Evolutionary conservation across 2,797 vertebrate species (phyloP), one percentile per base, ranked within the genome.

Genomic region (Hippoglossus hippoglossus): DNA sequence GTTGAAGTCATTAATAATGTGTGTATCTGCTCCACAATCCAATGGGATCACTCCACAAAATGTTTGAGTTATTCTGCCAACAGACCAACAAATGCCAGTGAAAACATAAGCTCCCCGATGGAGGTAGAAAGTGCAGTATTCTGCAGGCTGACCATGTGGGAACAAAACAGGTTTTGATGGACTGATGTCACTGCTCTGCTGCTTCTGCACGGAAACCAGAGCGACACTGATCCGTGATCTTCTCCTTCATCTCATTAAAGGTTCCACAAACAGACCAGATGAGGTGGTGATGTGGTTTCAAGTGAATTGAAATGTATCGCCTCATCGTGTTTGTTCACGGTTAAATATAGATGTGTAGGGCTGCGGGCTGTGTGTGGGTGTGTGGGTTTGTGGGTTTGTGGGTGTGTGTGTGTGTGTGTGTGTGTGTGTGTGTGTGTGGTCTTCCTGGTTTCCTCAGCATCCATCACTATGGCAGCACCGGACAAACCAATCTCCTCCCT

Each of bases 401-500:
- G 46, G 53, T 75, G 69, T 74, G 61, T 74, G 60, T 50, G 49
- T 64, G 55, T 86, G 69, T 62, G 47, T 49, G 47, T 50, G 53
- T 57, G 55, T 56, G 60, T 62, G 68, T 47, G 49, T 56, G 71
- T 69, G 75, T 75, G 63, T 71, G 75, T 44, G 75, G 55, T 81
- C 64, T 1, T 71, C 67, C 71, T 56, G 68, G 64, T 73, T 74
- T 41, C 79, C 74, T 72, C 71, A 22, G 80, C 85, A 90, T 92
- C 87, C 89, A 92, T 92, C 89, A 92, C 73, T 1, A 28, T 83
- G 81, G 85, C 84, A 83, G 80, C 62, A 1, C 63, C 46, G 50
- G 85, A 86, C 88, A 87, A 91, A 86, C 87, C 85, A 91, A 91
- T 92, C 89, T 88, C 84, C 84, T 75, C 52, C 57, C 78, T 84